A percentile compares a stretch with the other conserved stretches of the same genome.
Evolutionary conservation across 2,888 invertebrate species (phyloP).

Genomic region (Gerris lacustris): DNA sequence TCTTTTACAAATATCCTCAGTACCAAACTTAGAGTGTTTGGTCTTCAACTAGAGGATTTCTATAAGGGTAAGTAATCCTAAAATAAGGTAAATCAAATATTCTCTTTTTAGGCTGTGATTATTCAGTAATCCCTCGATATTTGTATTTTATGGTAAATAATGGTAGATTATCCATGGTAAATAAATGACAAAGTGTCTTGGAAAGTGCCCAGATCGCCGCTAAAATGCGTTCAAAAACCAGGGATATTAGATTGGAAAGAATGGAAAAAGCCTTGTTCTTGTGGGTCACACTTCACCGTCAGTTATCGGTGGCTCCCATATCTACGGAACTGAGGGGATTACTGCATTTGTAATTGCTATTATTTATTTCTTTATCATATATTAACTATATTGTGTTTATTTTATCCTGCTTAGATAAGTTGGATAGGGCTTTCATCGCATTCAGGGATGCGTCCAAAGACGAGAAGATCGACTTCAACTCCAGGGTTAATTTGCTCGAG

Average conservation of each 20-base stretch:
- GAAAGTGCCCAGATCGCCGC: no score
- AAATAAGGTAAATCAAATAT: neutral
- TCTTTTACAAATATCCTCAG: slow-evolving; percentile 60
- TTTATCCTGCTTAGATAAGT: slow-evolving; percentile 45
- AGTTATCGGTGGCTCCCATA: no score
- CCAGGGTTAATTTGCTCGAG: slow-evolving; percentile 77
- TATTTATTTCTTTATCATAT: slow-evolving; percentile 9
- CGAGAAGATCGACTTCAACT: slow-evolving; percentile 70
- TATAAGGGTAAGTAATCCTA: slow-evolving; percentile 46
- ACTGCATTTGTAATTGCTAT: slow-evolving; percentile 8
- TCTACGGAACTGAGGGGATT: no score
- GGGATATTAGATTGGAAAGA: no score
- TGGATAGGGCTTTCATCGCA: slow-evolving; percentile 68
- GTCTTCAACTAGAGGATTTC: slow-evolving; percentile 65
- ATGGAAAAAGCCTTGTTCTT: no score
- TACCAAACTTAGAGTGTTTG: slow-evolving; percentile 59
- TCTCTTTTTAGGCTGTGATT: no score
- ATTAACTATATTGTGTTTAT: neutral
- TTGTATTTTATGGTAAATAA: no score
- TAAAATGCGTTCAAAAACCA: no score
- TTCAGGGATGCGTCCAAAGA: slow-evolving; percentile 83
- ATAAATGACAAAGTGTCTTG: no score
- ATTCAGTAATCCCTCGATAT: no score
- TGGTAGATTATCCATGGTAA: no score
- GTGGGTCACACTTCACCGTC: no score